Conservation (phyloP, 2,888 invertebrate species). For the Steinernema hermaphroditum region DNA sequence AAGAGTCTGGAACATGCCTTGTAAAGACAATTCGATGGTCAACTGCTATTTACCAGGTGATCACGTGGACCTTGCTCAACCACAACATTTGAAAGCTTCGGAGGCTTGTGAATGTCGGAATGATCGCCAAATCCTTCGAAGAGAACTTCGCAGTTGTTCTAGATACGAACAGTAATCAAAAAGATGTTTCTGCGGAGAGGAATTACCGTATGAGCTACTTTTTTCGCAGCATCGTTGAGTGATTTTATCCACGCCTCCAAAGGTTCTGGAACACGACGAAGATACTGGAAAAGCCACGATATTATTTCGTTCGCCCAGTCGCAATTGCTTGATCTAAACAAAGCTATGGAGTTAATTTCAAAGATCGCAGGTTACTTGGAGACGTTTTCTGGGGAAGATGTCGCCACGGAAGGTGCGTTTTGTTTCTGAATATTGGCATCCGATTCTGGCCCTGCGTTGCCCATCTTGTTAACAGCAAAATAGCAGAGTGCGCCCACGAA, state of each 20-base stretch:
- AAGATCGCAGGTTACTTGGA: not conserved
- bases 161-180: not conserved
- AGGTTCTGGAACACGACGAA: constrained; percentile 54
- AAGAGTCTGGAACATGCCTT: constrained; percentile 46
- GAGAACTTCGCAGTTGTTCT: constrained; percentile 49
- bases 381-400: not conserved
- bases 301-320: constrained; percentile 61
- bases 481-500: constrained; percentile 60
- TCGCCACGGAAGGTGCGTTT: not conserved
- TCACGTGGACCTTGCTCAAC: constrained; percentile 56
- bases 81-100: constrained; percentile 55
- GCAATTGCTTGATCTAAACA: constrained; percentile 42
- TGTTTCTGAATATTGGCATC: constrained; percentile 17
- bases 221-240: constrained; percentile 68
- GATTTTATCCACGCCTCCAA: constrained; percentile 68
- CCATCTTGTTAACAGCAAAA: constrained; percentile 57
- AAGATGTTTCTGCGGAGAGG: constrained; percentile 2
- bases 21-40: not conserved
- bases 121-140: constrained; percentile 61
- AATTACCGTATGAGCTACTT: constrained; percentile 65
- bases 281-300: constrained; percentile 55
- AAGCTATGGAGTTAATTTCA: constrained; percentile 10
- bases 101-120: constrained; percentile 47
- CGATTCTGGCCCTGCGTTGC: constrained; percentile 36
- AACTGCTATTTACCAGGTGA: constrained; percentile 48